phyloP scores from a whole-genome alignment of 2,888 invertebrate species.

The Scaptomyza reducta region DNA sequence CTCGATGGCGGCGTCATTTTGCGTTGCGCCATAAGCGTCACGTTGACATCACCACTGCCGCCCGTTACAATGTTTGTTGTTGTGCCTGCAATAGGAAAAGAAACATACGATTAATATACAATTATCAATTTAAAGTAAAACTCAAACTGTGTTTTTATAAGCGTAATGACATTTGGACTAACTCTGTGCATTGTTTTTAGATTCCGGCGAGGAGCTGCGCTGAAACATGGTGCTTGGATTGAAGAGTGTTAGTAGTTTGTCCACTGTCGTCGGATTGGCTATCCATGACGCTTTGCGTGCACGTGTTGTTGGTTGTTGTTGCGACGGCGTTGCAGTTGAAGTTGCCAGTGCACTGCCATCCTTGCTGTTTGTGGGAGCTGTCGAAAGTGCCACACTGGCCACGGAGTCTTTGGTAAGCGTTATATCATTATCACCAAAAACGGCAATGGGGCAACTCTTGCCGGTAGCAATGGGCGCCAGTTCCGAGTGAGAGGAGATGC shows the following conservation, averaged over 20 bases:
- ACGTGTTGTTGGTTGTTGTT: constrained; percentile 57
- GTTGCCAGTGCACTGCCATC: constrained; percentile 12
- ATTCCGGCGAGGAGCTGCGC: constrained; percentile 83
- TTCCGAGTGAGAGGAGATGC: constrained; percentile 46
- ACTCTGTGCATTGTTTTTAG: constrained; percentile 61
- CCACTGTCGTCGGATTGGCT: constrained; percentile 87
- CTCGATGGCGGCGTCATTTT: constrained; percentile 53
- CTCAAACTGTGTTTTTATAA: neutral
- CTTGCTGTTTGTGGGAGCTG: constrained; percentile 26
- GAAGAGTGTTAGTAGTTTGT: constrained; percentile 88
- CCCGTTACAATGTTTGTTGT: constrained; percentile 17
- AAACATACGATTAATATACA: neutral
- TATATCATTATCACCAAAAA: constrained; percentile 81
- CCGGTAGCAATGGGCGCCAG: constrained; percentile 9
- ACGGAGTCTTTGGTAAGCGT: constrained; percentile 79
- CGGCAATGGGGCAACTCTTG: constrained; percentile 75
- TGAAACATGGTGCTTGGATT: constrained; percentile 87
- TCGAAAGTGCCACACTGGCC: constrained; percentile 58
- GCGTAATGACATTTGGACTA: constrained; percentile 34
- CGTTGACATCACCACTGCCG: constrained; percentile 34
- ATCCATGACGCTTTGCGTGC: constrained; percentile 88
- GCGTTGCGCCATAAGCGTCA: constrained; percentile 27
- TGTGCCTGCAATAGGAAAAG: constrained; percentile 3
- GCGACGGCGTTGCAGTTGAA: neutral
- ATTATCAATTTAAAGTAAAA: neutral